Conservation (phyloP, 2,113 vertebrate species). For the Rhinoderma darwinii region DNA sequence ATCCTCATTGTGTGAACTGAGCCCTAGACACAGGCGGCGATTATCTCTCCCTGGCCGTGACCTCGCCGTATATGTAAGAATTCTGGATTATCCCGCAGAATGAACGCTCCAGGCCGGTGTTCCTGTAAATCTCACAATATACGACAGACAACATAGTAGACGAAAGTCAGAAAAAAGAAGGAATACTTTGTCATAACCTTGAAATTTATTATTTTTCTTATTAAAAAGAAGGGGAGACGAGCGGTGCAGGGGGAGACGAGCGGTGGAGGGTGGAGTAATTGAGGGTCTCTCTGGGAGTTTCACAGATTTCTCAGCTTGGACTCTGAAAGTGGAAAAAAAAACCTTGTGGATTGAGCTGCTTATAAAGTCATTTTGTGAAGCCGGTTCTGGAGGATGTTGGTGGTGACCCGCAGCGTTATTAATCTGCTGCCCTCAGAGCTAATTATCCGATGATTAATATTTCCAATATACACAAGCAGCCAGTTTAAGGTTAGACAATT, state of each 20-base stretch:
- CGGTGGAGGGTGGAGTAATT: conserved; percentile 47
- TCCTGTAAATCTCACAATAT: conserved; percentile 48
- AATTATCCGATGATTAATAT: conserved; percentile 49
- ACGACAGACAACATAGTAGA: conserved; percentile 29
- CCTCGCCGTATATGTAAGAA: conserved; percentile 34
- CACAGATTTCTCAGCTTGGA: conserved; percentile 28
- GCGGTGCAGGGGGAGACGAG: not conserved
- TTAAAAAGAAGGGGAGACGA: conserved; percentile 44
- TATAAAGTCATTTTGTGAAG: conserved; percentile 11
- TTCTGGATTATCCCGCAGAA: conserved; percentile 29
- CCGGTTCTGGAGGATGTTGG: conserved; percentile 14
- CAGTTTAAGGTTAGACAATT: conserved; percentile 7
- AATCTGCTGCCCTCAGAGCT: not conserved
- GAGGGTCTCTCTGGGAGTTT: conserved; percentile 33
- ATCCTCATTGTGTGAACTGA: too few relatives aligned
- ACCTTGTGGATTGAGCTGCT: not conserved
- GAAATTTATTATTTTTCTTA: conserved; percentile 58
- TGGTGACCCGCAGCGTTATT: conserved; percentile 4
- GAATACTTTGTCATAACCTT: conserved; percentile 49
- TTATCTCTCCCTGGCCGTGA: not conserved
- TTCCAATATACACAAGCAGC: conserved; percentile 34
- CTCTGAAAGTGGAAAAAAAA: not conserved
- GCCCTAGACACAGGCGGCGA: not conserved
- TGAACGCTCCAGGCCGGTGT: not conserved
- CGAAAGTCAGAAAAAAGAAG: conserved; percentile 35